These are phyloP conservation scores for Drosophila subquinaria DNA, from an alignment of 2,888 invertebrate genomes.

Conservation along the genomic window DNA sequence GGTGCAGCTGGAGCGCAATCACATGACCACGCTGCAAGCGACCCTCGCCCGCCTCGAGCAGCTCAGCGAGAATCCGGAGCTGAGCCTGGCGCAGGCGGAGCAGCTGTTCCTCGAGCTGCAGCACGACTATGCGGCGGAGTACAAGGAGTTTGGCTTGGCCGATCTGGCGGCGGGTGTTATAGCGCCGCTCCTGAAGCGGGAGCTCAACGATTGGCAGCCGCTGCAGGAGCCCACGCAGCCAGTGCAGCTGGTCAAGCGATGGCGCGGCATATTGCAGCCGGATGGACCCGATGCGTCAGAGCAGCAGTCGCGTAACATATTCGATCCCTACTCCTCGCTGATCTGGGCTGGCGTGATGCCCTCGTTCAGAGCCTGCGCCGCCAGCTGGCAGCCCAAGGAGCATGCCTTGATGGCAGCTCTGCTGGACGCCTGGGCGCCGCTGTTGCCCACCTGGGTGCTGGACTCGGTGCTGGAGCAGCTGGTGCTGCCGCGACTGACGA, in stretches of 20 bases:
- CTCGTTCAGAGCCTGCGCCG: conserved; percentile 88
- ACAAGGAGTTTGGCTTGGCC: conserved; percentile 93
- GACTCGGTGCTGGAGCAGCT: conserved; percentile 93
- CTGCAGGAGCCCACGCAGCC: conserved; percentile 89
- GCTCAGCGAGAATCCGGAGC: conserved; percentile 83
- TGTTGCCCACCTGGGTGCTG: conserved; percentile 93
- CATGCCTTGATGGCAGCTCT: conserved; percentile 92
- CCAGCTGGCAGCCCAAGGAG: conserved; percentile 93
- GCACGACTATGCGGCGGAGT: conserved; percentile 90
- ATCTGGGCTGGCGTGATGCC: conserved; percentile 96
- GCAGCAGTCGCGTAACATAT: conserved; percentile 82
- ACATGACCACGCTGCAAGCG: conserved; percentile 90
- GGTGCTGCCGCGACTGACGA: conserved; percentile 90
- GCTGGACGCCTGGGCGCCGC: conserved; percentile 92
- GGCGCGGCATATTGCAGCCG: conserved; percentile 88
- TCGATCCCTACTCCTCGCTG: conserved; percentile 91
- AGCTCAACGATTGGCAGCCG: conserved; percentile 93
- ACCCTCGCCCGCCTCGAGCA: conserved; percentile 90
- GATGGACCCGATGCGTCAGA: conserved; percentile 18
- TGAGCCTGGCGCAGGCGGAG: conserved; percentile 86
- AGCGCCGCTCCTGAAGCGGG: conserved; percentile 92
- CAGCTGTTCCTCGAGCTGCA: conserved; percentile 85
- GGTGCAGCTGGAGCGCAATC: conserved; percentile 90
- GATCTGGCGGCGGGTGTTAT: conserved; percentile 94
- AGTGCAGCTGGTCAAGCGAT: conserved; percentile 89